phyloP scores from a whole-genome alignment of 2,113 vertebrate species.

The Greenwoodochromis staneri region DNA sequence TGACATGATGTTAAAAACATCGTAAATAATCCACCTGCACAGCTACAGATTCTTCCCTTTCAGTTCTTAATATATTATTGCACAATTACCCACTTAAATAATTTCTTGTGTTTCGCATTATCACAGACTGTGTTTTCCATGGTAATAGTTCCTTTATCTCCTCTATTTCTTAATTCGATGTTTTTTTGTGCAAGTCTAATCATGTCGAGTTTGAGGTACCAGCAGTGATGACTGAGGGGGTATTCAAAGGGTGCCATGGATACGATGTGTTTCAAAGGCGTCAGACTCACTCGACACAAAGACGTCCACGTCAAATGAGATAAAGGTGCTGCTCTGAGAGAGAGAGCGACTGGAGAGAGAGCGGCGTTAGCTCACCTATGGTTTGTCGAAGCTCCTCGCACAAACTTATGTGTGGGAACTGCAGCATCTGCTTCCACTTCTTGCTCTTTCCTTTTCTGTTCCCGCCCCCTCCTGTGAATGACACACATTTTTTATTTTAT shows the following conservation, averaged over 20 bases:
- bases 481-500: background rate
- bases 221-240: background rate
- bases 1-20: background rate
- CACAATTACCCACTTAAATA: background rate
- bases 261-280: background rate
- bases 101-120: background rate
- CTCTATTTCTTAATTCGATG: background rate
- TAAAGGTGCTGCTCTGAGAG: background rate
- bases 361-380: slow-evolving; percentile 70
- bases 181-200: background rate
- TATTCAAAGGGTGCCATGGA: background rate
- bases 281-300: background rate
- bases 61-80: background rate
- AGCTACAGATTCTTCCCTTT: background rate
- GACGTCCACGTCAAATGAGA: background rate
- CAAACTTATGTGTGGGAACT: slow-evolving; percentile 93
- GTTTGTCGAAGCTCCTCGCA: slow-evolving; percentile 90
- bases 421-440: slow-evolving; percentile 99
- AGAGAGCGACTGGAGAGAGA: background rate
- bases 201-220: background rate
- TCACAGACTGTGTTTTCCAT: background rate
- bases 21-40: background rate
- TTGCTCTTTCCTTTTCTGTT: slow-evolving; percentile 98
- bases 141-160: background rate
- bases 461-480: slow-evolving; percentile 84